Evolutionary conservation across 2,113 vertebrate genomes (phyloP), one percentile per base, ranked within the genome.

Genomic region (Oncorhynchus tshawytscha): DNA sequence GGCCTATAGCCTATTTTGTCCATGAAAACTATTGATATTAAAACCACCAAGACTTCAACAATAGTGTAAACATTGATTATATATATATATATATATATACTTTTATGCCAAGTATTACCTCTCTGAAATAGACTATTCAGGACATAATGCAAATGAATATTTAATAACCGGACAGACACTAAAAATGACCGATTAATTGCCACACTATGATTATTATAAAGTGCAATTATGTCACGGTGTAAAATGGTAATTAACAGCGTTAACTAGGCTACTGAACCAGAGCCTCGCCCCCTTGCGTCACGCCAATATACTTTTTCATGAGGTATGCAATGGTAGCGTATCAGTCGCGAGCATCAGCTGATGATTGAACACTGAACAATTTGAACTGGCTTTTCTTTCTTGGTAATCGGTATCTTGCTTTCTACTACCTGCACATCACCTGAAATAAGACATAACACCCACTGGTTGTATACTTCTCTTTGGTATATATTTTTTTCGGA

Each of bases 211-310:
- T 64, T 64, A 27, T 8, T 25, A 18, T 15, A 1, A 65, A 65
- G 15, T 64, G 25, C 60, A n/a, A 3, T 13, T 25, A 25, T 24
- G 13, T 25, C 62, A 65, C 25, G 65, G 25, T 16, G 13, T 65
- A 29, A 65, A 74, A 62, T 16, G 39, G 49, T 34, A 24, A 64
- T 64, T 64, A 64, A 64, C 13, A 5, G 67, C 34, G 29, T 34
- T 45, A 45, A 45, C 34, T 16, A 67, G 34, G 67, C n/a, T 69
- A 6, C 16, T 45, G 31, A 69, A 45, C 22, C 25, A 6, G 34
- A 73, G 57, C 77, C 45, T 76, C 76, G 12, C 73, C 81, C 66
- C 68, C 4, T 65, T 59, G 29, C 77, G 45, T 79, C 45, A 76
- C 31, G 27, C 51, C 18, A 54, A 34, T 4, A 27, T 39, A 39